Conservation (phyloP, 2,888 invertebrate genomes). For the Cantharis flavilabris region DNA sequence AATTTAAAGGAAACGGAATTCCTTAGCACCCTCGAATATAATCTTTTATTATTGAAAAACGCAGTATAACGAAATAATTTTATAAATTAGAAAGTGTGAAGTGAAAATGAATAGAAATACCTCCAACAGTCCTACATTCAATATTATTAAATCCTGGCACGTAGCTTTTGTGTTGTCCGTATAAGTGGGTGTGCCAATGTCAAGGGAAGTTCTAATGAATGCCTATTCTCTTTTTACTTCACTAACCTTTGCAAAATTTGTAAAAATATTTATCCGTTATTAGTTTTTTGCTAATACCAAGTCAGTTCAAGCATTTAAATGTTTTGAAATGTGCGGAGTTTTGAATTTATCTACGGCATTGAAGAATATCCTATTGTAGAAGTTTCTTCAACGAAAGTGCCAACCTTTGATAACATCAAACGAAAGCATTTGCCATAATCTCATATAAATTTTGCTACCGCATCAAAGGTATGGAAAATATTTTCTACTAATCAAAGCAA, state of each 20-base stretch:
- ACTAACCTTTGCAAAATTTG: conserved; percentile 6
- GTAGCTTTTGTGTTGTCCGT: conserved; percentile 27
- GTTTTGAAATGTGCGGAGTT: background rate
- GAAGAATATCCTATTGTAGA: background rate
- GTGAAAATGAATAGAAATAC: background rate
- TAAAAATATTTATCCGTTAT: background rate
- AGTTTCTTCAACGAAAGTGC: background rate
- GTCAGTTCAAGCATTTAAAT: background rate
- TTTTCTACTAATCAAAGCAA: background rate
- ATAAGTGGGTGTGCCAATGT: conserved; percentile 34
- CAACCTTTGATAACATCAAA: background rate
- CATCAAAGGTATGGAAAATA: background rate
- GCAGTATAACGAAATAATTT: background rate
- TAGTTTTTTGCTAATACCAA: background rate
- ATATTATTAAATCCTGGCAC: conserved; percentile 26
- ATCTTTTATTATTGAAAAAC: background rate
- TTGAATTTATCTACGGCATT: background rate
- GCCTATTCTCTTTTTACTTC: conserved; percentile 20
- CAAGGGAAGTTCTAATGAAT: conserved; percentile 34
- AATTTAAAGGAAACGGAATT: background rate
- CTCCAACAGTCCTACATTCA: conserved; percentile 19
- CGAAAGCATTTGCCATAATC: background rate
- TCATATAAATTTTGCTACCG: background rate
- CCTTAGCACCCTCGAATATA: background rate
- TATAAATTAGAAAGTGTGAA: background rate